These are phyloP conservation scores for Papilio polytes DNA, from an alignment of 1,140 invertebrate species.

Conservation along the genomic window DNA sequence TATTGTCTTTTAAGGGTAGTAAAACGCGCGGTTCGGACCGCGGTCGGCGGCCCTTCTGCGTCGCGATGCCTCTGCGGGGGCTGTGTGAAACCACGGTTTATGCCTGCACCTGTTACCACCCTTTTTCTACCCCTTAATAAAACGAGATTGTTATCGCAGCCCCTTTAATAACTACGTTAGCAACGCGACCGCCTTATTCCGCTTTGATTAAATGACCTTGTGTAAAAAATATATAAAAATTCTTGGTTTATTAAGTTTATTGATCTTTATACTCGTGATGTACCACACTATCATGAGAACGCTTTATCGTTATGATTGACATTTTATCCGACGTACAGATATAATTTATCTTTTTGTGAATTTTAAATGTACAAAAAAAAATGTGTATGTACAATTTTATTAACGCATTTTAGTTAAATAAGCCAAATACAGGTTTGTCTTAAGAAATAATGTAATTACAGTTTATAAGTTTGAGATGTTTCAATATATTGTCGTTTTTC, in stretches of 20 bases:
- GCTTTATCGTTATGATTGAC: conserved; percentile 17
- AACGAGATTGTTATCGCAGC: conserved; percentile 29
- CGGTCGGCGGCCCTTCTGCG: conserved; percentile 47
- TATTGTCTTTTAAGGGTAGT: conserved; percentile 51
- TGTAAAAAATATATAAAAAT: neutral
- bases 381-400: neutral
- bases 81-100: conserved; percentile 22
- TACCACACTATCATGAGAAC: neutral
- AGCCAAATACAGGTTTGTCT: too few relatives aligned
- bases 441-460: too few relatives aligned
- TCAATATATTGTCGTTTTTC: too few relatives aligned
- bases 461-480: too few relatives aligned
- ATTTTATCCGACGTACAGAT: neutral
- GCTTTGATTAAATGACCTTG: neutral
- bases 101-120: conserved; percentile 20
- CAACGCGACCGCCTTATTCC: conserved; percentile 22
- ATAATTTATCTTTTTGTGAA: neutral
- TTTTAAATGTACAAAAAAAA: neutral
- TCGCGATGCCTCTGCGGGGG: conserved; percentile 47
- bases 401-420: neutral
- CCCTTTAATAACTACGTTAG: conserved; percentile 25
- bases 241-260: neutral
- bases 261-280: neutral
- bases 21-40: conserved; percentile 46
- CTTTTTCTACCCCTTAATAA: conserved; percentile 32